Evolutionary conservation across 2,797 vertebrate genomes (phyloP).

Genomic region (Lutjanus campechanus): DNA sequence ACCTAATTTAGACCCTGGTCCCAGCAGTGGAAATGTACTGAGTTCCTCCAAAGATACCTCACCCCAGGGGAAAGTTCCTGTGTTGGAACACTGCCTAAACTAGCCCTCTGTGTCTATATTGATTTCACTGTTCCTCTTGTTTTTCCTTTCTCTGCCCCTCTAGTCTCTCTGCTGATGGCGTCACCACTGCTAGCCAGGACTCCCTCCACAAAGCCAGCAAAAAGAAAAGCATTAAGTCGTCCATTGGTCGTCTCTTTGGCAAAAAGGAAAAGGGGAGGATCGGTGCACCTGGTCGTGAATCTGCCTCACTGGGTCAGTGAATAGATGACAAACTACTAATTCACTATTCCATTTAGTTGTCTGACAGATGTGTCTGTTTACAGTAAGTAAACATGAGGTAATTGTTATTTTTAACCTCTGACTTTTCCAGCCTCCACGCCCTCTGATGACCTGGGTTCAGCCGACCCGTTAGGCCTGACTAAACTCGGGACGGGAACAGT

Average conservation of each 20-base stretch:
- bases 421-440: conserved; percentile 90
- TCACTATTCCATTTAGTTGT: neutral
- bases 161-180: conserved; percentile 86
- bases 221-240: conserved; percentile 97
- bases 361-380: neutral
- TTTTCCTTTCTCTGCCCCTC: conserved; percentile 6
- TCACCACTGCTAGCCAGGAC: conserved; percentile 89
- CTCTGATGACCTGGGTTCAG: conserved; percentile 90
- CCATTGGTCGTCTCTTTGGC: conserved; percentile 93
- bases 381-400: neutral
- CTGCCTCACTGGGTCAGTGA: conserved; percentile 89
- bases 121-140: neutral
- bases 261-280: conserved; percentile 95
- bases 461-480: conserved; percentile 91
- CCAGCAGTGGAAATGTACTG: no score
- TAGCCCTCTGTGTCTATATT: neutral
- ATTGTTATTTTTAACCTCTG: conserved; percentile 18
- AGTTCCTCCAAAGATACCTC: no score
- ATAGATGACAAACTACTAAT: neutral
- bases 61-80: no score
- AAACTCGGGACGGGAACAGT: conserved; percentile 92
- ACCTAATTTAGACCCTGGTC: no score
- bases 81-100: neutral
- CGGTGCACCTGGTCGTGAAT: conserved; percentile 89
- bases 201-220: conserved; percentile 95